A percentile compares a stretch with the other conserved stretches of the same genome.
These are phyloP conservation scores for Lagopus leucura DNA, from an alignment of 2,113 vertebrate species.

Conservation along the genomic window DNA sequence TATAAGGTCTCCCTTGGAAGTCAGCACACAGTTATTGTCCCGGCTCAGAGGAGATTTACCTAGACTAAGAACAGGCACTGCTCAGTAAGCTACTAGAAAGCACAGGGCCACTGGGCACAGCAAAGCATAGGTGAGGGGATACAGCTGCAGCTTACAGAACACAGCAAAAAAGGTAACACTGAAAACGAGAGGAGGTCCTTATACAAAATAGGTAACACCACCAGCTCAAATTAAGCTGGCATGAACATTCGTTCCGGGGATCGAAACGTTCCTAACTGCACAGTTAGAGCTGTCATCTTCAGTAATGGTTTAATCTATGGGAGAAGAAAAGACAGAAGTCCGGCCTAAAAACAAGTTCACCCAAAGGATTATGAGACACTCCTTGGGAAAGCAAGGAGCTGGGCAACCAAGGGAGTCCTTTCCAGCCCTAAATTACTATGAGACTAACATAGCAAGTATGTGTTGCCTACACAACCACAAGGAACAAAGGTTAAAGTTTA, in stretches of 20 bases:
- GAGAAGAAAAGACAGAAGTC: background rate
- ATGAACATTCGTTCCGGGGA: background rate
- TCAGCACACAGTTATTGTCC: background rate
- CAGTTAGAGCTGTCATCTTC: background rate
- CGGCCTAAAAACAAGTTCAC: background rate
- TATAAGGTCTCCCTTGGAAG: background rate
- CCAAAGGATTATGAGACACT: background rate
- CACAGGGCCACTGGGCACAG: background rate
- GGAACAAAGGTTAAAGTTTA: slow-evolving; percentile 37
- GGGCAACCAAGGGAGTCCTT: slow-evolving; percentile 35
- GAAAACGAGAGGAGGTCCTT: background rate
- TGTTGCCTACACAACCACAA: slow-evolving; percentile 30
- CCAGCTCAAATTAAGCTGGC: background rate
- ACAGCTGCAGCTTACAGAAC: background rate
- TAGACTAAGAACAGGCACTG: background rate
- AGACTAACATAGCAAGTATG: slow-evolving; percentile 20
- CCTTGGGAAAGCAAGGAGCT: slow-evolving; percentile 29
- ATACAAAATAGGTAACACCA: background rate
- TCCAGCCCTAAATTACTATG: slow-evolving; percentile 25
- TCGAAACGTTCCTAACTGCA: background rate
- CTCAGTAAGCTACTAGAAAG: background rate
- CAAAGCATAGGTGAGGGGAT: background rate
- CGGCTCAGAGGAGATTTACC: background rate
- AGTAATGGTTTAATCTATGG: background rate
- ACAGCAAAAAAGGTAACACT: background rate